Evolutionary conservation across 1,140 invertebrate genomes (phyloP).

Genomic region (Macrostomum lignano): DNA sequence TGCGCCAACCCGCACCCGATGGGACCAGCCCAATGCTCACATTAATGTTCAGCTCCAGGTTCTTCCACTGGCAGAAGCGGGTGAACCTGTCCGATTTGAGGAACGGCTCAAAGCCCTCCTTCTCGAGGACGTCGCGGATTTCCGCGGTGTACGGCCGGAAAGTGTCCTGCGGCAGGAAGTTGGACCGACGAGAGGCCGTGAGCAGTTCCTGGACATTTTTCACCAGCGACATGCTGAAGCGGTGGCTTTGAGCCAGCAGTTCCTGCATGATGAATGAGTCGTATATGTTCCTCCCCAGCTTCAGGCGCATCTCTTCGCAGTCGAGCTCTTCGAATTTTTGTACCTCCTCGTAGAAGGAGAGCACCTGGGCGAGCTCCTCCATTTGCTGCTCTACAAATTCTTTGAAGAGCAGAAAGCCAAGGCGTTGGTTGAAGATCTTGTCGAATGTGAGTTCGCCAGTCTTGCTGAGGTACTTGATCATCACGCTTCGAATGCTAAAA

Average conservation of each 20-base stretch:
- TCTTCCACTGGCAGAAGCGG: constrained; percentile 99
- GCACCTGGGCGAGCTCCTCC: constrained; percentile 80
- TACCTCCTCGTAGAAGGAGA: constrained; percentile 99
- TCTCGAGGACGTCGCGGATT: too few relatives aligned
- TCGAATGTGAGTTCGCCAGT: constrained; percentile 95
- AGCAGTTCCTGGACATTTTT: constrained; percentile 1
- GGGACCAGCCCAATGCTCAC: constrained; percentile 29
- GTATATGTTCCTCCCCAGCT: constrained; percentile 78
- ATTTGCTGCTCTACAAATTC: constrained; percentile 90
- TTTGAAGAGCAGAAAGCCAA: constrained; percentile 94
- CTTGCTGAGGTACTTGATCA: constrained; percentile 97
- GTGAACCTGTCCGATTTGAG: constrained; percentile 74
- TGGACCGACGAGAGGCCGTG: neutral
- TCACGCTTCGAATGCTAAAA: constrained; percentile 95
- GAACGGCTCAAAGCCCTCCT: constrained; percentile 3
- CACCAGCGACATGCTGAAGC: neutral
- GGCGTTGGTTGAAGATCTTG: constrained; percentile 91
- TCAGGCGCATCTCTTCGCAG: constrained; percentile 68
- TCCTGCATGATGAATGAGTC: constrained; percentile 99
- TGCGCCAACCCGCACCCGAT: too few relatives aligned
- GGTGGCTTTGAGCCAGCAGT: constrained; percentile 74
- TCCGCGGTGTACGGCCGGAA: too few relatives aligned
- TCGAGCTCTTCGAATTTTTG: constrained; percentile 93
- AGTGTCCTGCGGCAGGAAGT: neutral
- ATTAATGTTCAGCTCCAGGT: constrained; percentile 94